Conservation (phyloP, 2,797 vertebrate genomes). For the Molossus molossus region DNA sequence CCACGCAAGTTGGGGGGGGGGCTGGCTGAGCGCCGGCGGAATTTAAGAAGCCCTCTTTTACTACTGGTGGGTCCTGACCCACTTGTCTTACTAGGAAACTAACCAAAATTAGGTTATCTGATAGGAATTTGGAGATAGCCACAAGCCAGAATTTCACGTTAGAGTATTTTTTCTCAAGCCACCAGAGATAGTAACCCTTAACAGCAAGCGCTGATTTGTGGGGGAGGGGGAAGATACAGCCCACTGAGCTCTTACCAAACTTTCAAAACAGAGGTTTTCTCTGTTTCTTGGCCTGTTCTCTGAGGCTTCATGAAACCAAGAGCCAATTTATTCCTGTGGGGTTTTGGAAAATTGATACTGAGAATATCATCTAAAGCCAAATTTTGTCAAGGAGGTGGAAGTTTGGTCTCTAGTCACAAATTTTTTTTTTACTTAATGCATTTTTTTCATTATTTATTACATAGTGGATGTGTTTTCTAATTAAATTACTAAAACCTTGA, state of each 20-base stretch:
- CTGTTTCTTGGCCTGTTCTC: constrained; percentile 16
- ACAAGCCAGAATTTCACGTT: constrained; percentile 54
- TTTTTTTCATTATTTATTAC: not conserved
- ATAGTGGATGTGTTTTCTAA: not conserved
- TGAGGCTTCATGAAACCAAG: not conserved
- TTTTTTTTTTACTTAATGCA: not conserved
- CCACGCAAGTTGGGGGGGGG: not conserved
- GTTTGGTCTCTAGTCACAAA: not conserved
- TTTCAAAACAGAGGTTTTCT: constrained; percentile 19
- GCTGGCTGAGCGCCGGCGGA: not conserved
- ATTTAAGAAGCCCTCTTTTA: not conserved
- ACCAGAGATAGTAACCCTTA: constrained; percentile 10
- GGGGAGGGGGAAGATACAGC: not conserved
- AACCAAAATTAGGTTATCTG: constrained; percentile 67
- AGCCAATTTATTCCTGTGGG: not conserved
- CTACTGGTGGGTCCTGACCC: not conserved
- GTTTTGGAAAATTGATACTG: not conserved
- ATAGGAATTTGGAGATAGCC: constrained; percentile 62
- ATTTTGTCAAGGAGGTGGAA: not conserved
- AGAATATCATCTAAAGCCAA: not conserved
- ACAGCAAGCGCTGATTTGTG: constrained; percentile 22
- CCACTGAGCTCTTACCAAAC: not conserved
- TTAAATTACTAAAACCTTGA: not conserved
- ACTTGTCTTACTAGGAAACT: constrained; percentile 38
- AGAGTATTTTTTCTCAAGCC: constrained; percentile 48